Percentiles rank a stretch among this genome's conserved stretches.
Evolutionary conservation across 1,140 invertebrate genomes (phyloP).

Genomic region (Anastatus disparis): DNA sequence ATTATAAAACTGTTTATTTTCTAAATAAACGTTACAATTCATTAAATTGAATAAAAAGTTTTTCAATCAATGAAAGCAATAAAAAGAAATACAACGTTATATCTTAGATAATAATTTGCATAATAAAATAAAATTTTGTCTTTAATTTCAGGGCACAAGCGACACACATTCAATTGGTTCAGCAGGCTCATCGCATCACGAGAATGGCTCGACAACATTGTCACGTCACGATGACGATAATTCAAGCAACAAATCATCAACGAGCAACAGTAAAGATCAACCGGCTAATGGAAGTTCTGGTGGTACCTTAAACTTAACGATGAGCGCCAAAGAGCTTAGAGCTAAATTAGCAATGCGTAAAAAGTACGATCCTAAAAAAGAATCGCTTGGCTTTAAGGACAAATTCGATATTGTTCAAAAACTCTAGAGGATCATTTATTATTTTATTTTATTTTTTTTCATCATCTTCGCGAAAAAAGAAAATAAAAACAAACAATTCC

Average conservation of each 20-base stretch:
- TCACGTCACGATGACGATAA: slow-evolving; percentile 44
- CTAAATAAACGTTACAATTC: too few relatives aligned
- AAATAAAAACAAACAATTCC: too few relatives aligned
- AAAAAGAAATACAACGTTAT: too few relatives aligned
- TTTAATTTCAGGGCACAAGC: slow-evolving; percentile 46
- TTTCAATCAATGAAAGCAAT: too few relatives aligned
- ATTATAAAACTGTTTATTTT: too few relatives aligned
- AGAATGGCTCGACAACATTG: slow-evolving; percentile 55
- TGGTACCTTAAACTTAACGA: slow-evolving; percentile 77
- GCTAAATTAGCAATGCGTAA: slow-evolving; percentile 85
- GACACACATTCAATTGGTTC: slow-evolving; percentile 58
- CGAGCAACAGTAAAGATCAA: slow-evolving; percentile 54
- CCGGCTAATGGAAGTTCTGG: slow-evolving; percentile 51
- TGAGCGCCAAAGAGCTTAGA: slow-evolving; percentile 88
- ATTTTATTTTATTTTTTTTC: too few relatives aligned
- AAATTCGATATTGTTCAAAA: slow-evolving; percentile 94
- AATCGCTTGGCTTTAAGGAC: slow-evolving; percentile 87
- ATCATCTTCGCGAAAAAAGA: too few relatives aligned
- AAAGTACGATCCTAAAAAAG: slow-evolving; percentile 89
- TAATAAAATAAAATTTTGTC: too few relatives aligned
- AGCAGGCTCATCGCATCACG: slow-evolving; percentile 18
- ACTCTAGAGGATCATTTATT: too few relatives aligned
- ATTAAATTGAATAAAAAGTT: too few relatives aligned
- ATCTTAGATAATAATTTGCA: too few relatives aligned
- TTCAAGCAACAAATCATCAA: slow-evolving; percentile 43